Base-by-base conservation (phyloP, 2,888 invertebrate genomes). In the Auanema freiburgensis region DNA sequence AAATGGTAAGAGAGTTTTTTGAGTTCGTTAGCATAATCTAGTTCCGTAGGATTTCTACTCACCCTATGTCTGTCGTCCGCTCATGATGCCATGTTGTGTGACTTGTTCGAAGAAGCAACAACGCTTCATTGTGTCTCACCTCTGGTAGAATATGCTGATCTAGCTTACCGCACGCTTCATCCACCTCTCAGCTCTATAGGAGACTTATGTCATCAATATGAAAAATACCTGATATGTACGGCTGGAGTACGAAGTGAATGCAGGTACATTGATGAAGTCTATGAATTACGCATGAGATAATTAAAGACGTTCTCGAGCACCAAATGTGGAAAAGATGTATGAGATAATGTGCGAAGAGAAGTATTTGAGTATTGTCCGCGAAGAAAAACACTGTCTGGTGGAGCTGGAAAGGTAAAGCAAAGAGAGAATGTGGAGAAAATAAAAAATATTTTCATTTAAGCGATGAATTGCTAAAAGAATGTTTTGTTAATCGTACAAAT, bases 311-410 rank as follows among this genome's bases (percentile, higher is more conserved):
- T 67, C 69, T 0, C 58, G 71, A 16, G 71, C 71, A 5, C 72
- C 71, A 10, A 73, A 76, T 50, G 65, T 79, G 24, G 69, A 77
- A 59, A 67, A 69, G 50, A 72, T 79, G 72, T 79, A 76, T 66
- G 72, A 76, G 18, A 74, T 66, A 52, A 66, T 79, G 12, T 79
- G 79, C 57, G 69, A 73, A 51, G 63, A 63, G 54, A 71, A 73
- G 40, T 73, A 77, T 43, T 52, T 63, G 25, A 62, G 66, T 6
- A 74, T 73, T 10, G 74, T 76, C 50, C 63, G 65, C 12, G 70
- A 71, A 46, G 72, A 78, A 54, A 60, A 65, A 33, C 62, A 59
- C n/a, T 79, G 79, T 42, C 66, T 78, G 24, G 24, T 69, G 33
- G 65, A 69, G n/a, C 60, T 73, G 14, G 79, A 72, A 49, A 43